A percentile compares a stretch with the other conserved stretches of the same genome.
phyloP scores from a whole-genome alignment of 1,140 invertebrate genomes.

The Lepidostoma basale region DNA sequence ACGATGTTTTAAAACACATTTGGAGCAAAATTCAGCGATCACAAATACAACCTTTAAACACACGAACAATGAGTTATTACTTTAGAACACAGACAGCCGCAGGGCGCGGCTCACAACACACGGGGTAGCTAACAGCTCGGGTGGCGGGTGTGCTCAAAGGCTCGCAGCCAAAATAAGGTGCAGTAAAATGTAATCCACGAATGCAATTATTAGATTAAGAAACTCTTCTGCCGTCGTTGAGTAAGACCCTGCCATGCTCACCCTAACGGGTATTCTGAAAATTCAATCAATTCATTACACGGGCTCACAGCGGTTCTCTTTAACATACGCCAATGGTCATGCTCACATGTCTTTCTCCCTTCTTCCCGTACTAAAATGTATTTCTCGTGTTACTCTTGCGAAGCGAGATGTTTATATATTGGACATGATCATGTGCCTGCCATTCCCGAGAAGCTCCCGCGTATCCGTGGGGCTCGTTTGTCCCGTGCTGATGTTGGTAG shows the following conservation, averaged over 20 bases:
- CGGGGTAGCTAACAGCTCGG: slow-evolving; percentile 9
- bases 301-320: too few species aligned
- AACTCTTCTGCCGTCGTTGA: too few species aligned
- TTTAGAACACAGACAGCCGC: slow-evolving; percentile 12
- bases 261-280: too few species aligned
- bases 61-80: slow-evolving; percentile 3
- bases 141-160: slow-evolving; percentile 3
- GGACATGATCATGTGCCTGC: slow-evolving; percentile 62
- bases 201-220: too few species aligned
- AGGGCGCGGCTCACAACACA: neutral
- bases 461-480: slow-evolving; percentile 64
- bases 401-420: slow-evolving; percentile 55
- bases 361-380: too few species aligned
- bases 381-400: neutral
- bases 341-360: too few species aligned
- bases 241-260: too few species aligned
- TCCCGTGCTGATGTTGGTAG: slow-evolving; percentile 67
- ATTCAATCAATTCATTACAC: too few species aligned
- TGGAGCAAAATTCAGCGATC: slow-evolving; percentile 22
- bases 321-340: too few species aligned
- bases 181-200: slow-evolving; percentile 47
- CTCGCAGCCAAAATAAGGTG: slow-evolving; percentile 6
- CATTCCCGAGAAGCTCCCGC: slow-evolving; percentile 65
- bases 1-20: slow-evolving; percentile 13
- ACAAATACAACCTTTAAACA: slow-evolving; percentile 1